A percentile compares a stretch with the other conserved stretches of the same genome.
Conservation (phyloP, 2,113 vertebrate genomes). For the Xenopus laevis region DNA sequence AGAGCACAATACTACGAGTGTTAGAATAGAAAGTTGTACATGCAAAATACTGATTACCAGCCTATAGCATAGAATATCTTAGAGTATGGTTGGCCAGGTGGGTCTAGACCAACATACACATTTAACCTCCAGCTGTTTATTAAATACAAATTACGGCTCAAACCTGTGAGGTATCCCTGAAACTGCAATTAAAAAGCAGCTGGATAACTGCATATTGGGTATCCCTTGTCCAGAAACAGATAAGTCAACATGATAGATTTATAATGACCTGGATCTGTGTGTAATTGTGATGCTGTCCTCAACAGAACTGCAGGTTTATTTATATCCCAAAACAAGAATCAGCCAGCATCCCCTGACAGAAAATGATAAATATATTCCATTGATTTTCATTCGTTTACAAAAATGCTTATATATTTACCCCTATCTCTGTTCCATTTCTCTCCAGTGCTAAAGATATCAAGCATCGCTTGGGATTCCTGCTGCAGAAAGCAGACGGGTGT, state of each 20-base stretch:
- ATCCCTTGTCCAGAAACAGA: background rate
- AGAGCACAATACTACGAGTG: no score
- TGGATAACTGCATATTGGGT: background rate
- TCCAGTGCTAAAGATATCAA: constrained; percentile 91
- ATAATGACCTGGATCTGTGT: background rate
- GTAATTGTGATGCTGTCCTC: background rate
- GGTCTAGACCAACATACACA: no score
- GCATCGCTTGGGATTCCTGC: constrained; percentile 82
- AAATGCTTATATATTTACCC: no score
- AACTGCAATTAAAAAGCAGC: background rate
- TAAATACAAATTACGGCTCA: no score
- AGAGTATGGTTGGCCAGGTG: no score
- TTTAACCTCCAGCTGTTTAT: no score
- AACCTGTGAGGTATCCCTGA: no score
- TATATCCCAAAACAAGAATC: background rate
- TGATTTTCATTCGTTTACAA: no score
- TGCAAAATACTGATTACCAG: no score
- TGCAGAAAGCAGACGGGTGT: constrained; percentile 81
- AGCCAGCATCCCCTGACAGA: background rate
- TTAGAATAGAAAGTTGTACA: no score
- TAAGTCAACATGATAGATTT: background rate
- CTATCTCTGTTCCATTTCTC: constrained; percentile 23
- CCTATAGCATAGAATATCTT: no score
- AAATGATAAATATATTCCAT: constrained; percentile 3
- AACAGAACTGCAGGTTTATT: background rate